Percentiles rank a stretch among this genome's conserved stretches.
Conservation (phyloP, 2,113 vertebrate genomes). For the Sminthopsis crassicaudata region DNA sequence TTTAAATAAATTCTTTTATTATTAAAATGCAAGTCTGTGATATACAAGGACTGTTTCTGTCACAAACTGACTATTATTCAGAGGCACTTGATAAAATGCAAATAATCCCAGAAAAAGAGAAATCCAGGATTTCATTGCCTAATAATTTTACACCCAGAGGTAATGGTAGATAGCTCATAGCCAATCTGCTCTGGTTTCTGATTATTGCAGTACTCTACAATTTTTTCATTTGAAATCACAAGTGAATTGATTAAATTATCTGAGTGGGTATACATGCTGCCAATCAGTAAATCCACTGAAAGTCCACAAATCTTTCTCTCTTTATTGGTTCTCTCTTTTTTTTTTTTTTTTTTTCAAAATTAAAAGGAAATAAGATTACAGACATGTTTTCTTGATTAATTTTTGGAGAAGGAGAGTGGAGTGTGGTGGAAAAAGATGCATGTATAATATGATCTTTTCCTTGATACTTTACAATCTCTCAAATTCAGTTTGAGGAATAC, state of each 20-base stretch:
- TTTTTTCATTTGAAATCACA: not conserved
- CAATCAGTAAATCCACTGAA: not conserved
- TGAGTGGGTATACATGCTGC: not conserved
- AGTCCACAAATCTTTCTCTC: not conserved
- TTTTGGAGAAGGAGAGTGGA: not conserved
- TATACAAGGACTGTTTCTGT: not conserved
- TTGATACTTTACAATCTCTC: not conserved
- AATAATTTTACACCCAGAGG: not conserved
- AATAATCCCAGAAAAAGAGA: not conserved
- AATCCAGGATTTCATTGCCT: not conserved
- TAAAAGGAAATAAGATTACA: not conserved
- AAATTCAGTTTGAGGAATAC: not conserved
- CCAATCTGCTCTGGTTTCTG: not conserved
- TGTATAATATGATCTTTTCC: not conserved
- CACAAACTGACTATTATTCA: slow-evolving; percentile 22
- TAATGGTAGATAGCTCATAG: not conserved
- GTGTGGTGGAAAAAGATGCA: not conserved
- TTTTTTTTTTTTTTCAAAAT: not conserved
- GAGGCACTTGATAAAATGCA: slow-evolving; percentile 11
- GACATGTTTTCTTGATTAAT: not conserved
- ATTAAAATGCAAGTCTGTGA: not conserved
- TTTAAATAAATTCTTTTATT: slow-evolving; percentile 44
- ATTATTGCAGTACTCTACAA: not conserved
- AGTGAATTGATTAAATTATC: not conserved
- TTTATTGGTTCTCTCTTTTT: not conserved